These are phyloP conservation scores for Acipenser ruthenus DNA, from an alignment of 2,797 vertebrate genomes.

Conservation along the genomic window DNA sequence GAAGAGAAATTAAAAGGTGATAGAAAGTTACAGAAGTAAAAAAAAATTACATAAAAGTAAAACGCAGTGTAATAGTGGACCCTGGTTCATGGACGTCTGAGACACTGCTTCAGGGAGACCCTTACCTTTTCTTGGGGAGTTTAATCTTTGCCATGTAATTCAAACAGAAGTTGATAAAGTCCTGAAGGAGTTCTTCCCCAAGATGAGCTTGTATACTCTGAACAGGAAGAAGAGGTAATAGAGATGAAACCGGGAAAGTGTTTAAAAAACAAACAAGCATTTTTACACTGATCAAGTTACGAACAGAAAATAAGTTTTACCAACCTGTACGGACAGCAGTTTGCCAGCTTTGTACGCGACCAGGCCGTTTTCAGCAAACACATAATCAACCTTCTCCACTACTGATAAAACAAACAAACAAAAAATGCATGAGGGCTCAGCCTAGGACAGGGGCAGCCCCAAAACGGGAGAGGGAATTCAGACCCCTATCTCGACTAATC, in stretches of 20 bases:
- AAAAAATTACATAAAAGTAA: too few relatives aligned
- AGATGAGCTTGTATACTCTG: conserved; percentile 87
- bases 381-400: conserved; percentile 76
- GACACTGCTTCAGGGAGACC: too few relatives aligned
- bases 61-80: too few relatives aligned
- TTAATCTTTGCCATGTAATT: conserved; percentile 76
- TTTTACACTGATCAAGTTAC: too few relatives aligned
- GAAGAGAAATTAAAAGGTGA: too few relatives aligned
- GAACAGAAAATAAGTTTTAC: conserved; percentile 3
- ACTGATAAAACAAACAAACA: conserved; percentile 52
- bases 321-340: conserved; percentile 76
- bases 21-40: too few relatives aligned
- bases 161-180: conserved; percentile 92
- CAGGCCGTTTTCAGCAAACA: conserved; percentile 91
- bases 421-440: not conserved
- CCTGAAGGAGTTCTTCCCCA: conserved; percentile 84
- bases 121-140: conserved; percentile 65
- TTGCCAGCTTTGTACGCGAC: conserved; percentile 82
- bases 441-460: too few relatives aligned
- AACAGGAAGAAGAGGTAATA: not conserved
- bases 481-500: too few relatives aligned
- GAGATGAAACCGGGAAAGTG: too few relatives aligned
- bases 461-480: too few relatives aligned
- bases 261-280: too few relatives aligned
- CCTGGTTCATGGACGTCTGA: too few relatives aligned